Base-by-base conservation (phyloP, 1,140 invertebrate species). In the Propsilocerus akamusi region DNA sequence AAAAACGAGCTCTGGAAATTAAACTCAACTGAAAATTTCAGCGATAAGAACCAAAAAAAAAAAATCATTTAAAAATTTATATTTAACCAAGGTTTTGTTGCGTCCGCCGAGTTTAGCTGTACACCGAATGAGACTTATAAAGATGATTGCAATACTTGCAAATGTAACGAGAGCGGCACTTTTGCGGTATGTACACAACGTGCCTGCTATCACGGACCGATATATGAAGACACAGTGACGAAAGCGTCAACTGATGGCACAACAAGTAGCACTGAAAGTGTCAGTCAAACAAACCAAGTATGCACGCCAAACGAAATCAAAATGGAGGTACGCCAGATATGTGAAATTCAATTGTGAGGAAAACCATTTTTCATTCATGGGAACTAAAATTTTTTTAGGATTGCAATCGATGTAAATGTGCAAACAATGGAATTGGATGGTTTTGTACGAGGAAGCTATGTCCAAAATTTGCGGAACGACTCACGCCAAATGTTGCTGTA, bases 401-500 rank as follows among this genome's bases (percentile, higher is more conserved):
- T 41, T 41, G 34, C 11, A 41, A 41, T 17, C 34, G 34, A 20
- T 41, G 34, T 17, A 41, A 41, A 41, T 41, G 34, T 41, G 34
- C 34, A 20, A 20, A 14, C 22, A 41, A 41, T 41, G 34, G 34
- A 3, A 41, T 41, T 41, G 34, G 34, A 20, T 41, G 34, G 34
- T 41, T 41, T 20, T 41, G 34, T 20, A 41, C 34, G 10, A 41
- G 22, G n/a, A n/a, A n/a, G n/a, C n/a, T n/a, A n/a, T n/a, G n/a
- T n/a, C n/a, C n/a, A n/a, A n/a, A n/a, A n/a, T n/a, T n/a, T n/a
- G n/a, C n/a, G n/a, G n/a, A n/a, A n/a, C n/a, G n/a, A n/a, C n/a
- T n/a, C n/a, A n/a, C n/a, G n/a, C n/a, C n/a, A n/a, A n/a, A n/a
- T n/a, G n/a, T n/a, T n/a, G n/a, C n/a, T n/a, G n/a, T n/a, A n/a